These are phyloP conservation scores for Kradibia gibbosae DNA, from an alignment of 1,140 invertebrate genomes.

Conservation along the genomic window DNA sequence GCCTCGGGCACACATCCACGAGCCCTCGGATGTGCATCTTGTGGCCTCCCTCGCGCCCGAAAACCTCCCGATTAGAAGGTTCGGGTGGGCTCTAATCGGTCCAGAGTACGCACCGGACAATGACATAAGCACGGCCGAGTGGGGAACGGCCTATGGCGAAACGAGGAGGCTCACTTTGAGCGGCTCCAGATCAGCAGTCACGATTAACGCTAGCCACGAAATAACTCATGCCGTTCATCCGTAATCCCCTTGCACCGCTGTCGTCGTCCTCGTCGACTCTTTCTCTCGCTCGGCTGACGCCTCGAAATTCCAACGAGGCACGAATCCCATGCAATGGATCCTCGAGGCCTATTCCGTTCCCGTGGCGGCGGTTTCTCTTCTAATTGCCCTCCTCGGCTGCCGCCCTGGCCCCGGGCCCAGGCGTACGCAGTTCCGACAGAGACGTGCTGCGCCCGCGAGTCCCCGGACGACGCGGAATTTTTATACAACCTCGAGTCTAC, in stretches of 20 bases:
- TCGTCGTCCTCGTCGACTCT: not conserved
- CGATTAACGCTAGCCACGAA: not conserved
- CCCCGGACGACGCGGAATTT: conserved; percentile 27
- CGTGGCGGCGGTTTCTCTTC: not conserved
- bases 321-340: too few species aligned
- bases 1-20: not conserved
- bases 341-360: not conserved
- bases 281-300: not conserved
- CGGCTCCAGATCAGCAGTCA: not conserved
- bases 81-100: too few species aligned
- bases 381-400: not conserved
- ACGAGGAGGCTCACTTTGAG: conserved; percentile 53
- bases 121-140: too few species aligned
- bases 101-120: too few species aligned
- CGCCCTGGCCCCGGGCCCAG: conserved; percentile 57
- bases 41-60: too few species aligned
- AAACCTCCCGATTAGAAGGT: too few species aligned
- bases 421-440: conserved; percentile 45
- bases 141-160: too few species aligned
- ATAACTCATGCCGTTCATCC: conserved; percentile 14
- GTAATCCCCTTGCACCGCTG: not conserved
- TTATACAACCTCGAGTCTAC: conserved; percentile 12
- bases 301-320: too few species aligned
- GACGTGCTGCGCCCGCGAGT: conserved; percentile 13
- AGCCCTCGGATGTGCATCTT: too few species aligned